Percentiles rank a stretch among this genome's conserved stretches.
phyloP scores from a whole-genome alignment of 2,797 vertebrate species.

The Acomys russatus region DNA sequence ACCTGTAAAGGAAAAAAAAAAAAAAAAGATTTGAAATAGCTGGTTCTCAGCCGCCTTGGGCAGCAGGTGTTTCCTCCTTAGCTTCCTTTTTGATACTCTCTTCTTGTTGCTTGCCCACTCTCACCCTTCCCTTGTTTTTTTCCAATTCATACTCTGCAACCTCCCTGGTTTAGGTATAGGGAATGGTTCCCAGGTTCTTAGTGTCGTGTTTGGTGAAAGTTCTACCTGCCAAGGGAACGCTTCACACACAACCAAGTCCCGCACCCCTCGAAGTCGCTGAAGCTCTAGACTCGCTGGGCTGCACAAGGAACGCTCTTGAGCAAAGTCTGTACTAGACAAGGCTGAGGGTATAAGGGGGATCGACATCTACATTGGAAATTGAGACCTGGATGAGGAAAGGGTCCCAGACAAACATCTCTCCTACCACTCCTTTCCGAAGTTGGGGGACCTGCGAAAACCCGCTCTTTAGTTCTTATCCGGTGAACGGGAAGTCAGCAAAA shows the following conservation, averaged over 20 bases:
- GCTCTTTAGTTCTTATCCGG: background rate
- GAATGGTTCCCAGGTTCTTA: background rate
- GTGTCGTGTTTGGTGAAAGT: background rate
- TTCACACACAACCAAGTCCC: background rate
- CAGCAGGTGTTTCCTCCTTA: slow-evolving; percentile 72
- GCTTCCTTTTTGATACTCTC: background rate
- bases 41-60: background rate
- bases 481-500: accelerated
- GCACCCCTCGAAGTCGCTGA: background rate
- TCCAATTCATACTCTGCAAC: background rate
- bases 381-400: background rate
- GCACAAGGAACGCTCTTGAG: background rate
- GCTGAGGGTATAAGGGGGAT: background rate
- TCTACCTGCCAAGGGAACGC: background rate
- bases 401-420: background rate
- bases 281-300: background rate
- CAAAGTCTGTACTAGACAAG: background rate
- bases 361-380: background rate
- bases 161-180: background rate
- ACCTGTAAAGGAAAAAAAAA: background rate
- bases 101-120: background rate
- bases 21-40: background rate
- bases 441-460: background rate
- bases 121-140: background rate
- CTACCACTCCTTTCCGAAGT: background rate